Evolutionary conservation across 2,113 vertebrate genomes (phyloP).

Genomic region (Mellivora capensis): DNA sequence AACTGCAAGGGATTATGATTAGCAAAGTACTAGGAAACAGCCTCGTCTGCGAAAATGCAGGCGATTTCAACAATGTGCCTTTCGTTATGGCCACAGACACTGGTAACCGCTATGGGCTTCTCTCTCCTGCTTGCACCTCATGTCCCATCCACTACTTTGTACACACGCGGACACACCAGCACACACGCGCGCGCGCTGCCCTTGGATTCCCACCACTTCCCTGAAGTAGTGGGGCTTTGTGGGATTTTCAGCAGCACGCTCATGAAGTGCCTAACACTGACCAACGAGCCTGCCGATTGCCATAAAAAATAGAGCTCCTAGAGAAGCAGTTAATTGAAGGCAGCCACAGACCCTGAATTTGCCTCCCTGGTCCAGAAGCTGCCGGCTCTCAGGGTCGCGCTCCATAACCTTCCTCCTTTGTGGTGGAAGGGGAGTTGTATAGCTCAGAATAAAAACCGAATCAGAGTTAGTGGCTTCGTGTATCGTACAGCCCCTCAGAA

Average conservation of each 20-base stretch:
- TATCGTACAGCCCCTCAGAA: background rate
- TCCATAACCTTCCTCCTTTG: background rate
- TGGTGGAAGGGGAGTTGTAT: background rate
- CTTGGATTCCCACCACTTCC: background rate
- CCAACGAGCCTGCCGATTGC: background rate
- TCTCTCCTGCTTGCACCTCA: background rate
- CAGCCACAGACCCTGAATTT: background rate
- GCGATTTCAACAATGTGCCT: accelerated
- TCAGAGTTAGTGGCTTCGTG: background rate
- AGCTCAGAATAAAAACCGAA: background rate
- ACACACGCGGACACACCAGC: background rate
- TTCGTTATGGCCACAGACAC: background rate
- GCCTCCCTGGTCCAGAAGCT: background rate
- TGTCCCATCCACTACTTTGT: background rate
- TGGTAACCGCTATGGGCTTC: background rate
- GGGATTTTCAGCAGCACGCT: background rate
- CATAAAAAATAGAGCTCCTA: background rate
- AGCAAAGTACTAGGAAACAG: too few relatives aligned
- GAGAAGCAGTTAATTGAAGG: background rate
- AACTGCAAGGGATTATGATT: too few relatives aligned
- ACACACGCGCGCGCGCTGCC: background rate
- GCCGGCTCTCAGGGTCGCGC: background rate
- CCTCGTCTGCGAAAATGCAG: background rate
- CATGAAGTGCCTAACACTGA: background rate
- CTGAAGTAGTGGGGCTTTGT: background rate